Evolutionary conservation across 1,140 invertebrate genomes (phyloP).

Genomic region (Drosophila repleta): DNA sequence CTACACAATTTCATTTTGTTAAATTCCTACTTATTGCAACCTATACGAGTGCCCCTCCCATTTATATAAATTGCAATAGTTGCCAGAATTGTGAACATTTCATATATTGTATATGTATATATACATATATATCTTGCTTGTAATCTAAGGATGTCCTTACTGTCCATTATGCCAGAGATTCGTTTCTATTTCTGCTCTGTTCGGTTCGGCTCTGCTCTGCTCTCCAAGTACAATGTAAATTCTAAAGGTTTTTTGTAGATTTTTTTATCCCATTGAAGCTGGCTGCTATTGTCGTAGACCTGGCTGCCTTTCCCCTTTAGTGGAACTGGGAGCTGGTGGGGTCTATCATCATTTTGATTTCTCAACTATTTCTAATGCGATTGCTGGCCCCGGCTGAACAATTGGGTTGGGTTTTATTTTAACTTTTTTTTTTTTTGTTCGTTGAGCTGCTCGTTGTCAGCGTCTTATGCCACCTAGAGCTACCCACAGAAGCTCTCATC

Average conservation of each 20-base stretch:
- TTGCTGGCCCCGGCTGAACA: conserved; percentile 64
- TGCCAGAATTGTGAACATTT: too few relatives aligned
- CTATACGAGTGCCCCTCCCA: too few relatives aligned
- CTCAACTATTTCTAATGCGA: conserved; percentile 81
- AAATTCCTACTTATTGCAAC: too few relatives aligned
- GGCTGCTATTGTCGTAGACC: conserved; percentile 58
- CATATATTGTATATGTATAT: too few relatives aligned
- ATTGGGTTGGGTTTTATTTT: conserved; percentile 67
- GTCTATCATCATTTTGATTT: conserved; percentile 78
- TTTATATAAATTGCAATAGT: too few relatives aligned
- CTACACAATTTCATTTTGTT: too few relatives aligned
- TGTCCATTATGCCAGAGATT: conserved; percentile 7
- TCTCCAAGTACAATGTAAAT: conserved; percentile 57
- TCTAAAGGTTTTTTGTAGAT: conserved; percentile 25
- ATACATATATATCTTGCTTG: too few relatives aligned
- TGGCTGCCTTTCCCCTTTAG: not conserved
- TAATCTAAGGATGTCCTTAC: too few relatives aligned
- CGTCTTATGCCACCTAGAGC: conserved; percentile 65
- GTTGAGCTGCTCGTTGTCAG: conserved; percentile 23
- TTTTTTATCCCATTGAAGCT: conserved; percentile 46
- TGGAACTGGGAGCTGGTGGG: too few relatives aligned
- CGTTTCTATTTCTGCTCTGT: not conserved
- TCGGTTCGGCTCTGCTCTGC: not conserved
- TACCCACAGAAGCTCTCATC: conserved; percentile 60
- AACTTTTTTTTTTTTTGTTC: not conserved